Evolutionary conservation across 2,113 vertebrate genomes (phyloP).

Genomic region (Hippolais icterina): DNA sequence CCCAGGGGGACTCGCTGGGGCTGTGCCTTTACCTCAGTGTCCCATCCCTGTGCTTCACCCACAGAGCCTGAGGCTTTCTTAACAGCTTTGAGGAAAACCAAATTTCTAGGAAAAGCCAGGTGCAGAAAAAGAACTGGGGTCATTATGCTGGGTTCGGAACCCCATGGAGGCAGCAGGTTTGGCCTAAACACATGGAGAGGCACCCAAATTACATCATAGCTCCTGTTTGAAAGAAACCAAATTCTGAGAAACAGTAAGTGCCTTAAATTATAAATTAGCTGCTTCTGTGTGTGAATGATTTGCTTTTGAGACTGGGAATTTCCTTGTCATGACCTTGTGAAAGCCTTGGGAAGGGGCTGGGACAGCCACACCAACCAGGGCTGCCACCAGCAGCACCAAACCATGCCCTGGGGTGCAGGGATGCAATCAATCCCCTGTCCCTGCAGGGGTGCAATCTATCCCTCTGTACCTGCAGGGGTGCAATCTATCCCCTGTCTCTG

Average conservation of each 20-base stretch:
- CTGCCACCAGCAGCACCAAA: neutral
- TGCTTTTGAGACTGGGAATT: neutral
- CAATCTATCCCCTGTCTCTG: no score
- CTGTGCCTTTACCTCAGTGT: fast-evolving
- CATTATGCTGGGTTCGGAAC: neutral
- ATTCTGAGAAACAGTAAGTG: neutral
- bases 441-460: no score
- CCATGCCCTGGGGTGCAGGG: fast-evolving
- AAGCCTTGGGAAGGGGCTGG: neutral
- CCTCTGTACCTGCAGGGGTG: no score
- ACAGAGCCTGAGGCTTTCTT: neutral
- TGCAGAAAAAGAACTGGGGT: neutral
- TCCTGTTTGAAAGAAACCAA: neutral
- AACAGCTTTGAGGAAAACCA: neutral
- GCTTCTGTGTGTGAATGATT: neutral
- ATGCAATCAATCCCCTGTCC: no score
- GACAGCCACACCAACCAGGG: neutral
- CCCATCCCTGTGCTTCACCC: neutral
- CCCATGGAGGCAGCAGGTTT: fast-evolving
- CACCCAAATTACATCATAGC: neutral
- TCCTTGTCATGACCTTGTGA: fast-evolving
- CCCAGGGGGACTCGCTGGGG: neutral
- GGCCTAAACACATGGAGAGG: neutral
- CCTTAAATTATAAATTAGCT: neutral
- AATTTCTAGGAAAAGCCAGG: neutral